Percentiles rank a stretch among this genome's conserved stretches.
These are phyloP conservation scores for Cyprinus carpio DNA, from an alignment of 2,113 vertebrate genomes.

Conservation along the genomic window DNA sequence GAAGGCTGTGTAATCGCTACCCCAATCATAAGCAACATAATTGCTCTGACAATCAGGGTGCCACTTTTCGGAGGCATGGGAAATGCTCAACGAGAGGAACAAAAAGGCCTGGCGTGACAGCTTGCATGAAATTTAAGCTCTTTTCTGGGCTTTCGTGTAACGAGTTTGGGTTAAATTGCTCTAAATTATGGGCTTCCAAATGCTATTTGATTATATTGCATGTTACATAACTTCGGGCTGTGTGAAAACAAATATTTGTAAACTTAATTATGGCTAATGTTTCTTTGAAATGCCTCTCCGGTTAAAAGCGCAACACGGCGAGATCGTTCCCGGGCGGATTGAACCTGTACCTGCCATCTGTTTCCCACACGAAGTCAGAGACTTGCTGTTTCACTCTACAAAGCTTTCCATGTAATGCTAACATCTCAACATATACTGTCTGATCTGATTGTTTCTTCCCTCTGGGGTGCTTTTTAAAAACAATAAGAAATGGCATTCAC, in stretches of 20 bases:
- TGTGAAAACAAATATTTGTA: constrained; percentile 57
- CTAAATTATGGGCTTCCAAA: constrained; percentile 61
- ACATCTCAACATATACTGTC: background rate
- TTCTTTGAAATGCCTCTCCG: constrained; percentile 3
- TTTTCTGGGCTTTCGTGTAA: constrained; percentile 20
- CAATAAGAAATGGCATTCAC: background rate
- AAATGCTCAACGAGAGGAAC: background rate
- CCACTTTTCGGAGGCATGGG: constrained; percentile 27
- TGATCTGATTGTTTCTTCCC: background rate
- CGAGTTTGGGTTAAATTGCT: constrained; percentile 64
- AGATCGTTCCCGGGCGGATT: background rate
- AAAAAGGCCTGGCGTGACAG: constrained; percentile 31
- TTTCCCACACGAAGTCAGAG: background rate
- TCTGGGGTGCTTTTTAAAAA: background rate
- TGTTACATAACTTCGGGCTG: constrained; percentile 58
- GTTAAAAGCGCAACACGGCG: background rate
- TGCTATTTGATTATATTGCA: constrained; percentile 63
- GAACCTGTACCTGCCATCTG: constrained; percentile 10
- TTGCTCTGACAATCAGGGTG: constrained; percentile 55
- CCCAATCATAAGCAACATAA: constrained; percentile 53
- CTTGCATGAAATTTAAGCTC: constrained; percentile 44
- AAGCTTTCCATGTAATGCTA: background rate
- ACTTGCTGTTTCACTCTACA: background rate
- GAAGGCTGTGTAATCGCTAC: constrained; percentile 47
- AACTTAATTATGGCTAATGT: constrained; percentile 22